Evolutionary conservation across 2,113 vertebrate species (phyloP).

Genomic region (Phalacrocorax aristotelis): DNA sequence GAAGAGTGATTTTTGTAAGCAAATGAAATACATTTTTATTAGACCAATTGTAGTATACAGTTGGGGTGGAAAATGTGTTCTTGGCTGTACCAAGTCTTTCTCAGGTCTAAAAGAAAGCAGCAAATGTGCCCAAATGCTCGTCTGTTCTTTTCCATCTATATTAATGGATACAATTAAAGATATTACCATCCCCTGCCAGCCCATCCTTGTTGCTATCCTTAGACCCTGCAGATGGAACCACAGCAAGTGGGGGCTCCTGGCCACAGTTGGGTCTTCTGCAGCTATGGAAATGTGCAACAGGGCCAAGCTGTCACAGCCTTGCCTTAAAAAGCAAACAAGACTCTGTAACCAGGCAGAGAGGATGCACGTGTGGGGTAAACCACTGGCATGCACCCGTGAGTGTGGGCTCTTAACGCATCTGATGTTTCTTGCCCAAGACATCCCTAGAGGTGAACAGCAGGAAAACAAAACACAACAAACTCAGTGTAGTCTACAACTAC

Average conservation of each 20-base stretch:
- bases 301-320: background rate
- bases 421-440: background rate
- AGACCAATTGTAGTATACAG: background rate
- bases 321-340: background rate
- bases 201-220: background rate
- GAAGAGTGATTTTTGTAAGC: background rate
- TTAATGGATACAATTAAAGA: background rate
- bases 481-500: background rate
- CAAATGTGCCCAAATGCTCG: background rate
- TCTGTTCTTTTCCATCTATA: background rate
- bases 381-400: fast-evolving
- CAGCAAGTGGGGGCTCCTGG: background rate
- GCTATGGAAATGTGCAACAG: background rate
- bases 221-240: background rate
- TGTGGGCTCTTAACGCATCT: background rate
- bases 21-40: constrained; percentile 32
- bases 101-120: background rate
- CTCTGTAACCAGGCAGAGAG: background rate
- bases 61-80: background rate
- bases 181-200: background rate
- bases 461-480: background rate
- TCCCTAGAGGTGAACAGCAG: background rate
- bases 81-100: background rate
- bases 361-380: background rate
- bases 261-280: fast-evolving